Evolutionary conservation across 2,113 vertebrate genomes (phyloP), one percentile per base, ranked within the genome.

Genomic region (Rallus limicola): DNA sequence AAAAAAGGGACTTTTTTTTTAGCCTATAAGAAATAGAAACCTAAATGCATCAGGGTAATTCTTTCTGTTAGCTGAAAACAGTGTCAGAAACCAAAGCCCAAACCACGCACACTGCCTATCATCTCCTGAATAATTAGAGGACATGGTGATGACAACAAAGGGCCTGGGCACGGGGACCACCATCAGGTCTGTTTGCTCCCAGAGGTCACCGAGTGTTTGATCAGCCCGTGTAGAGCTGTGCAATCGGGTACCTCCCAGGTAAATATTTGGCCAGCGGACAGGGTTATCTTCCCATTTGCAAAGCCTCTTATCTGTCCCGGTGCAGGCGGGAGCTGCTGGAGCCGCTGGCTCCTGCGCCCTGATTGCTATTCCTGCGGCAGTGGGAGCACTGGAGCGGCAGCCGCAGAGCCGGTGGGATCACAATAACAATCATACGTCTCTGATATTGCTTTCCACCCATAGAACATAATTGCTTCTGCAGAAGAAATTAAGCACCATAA

Each of bases 401-500:
- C 64, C 11, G 23, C 4, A 5, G 91, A 40, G 91, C 80, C 18
- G 64, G 23, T 21, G 86, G 76, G 31, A 19, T 23, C 4, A 44
- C 82, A 88, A 4, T 3, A 25, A 31, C 85, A 40, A 23, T 34
- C 85, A 12, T 2, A 34, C 13, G 0, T 44, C 91, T 83, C 76
- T 0, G 9, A 53, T 55, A 71, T n/a, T 67, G 78, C 88, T 68
- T 88, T 84, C 88, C 62, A 34, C 75, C 48, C 25, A 0, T 20
- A 53, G 75, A 46, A 79, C 7, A 19, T 58, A 88, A 96, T 93
- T 92, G 83, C 80, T 86, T 76, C 86, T 74, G 91, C 79, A 82
- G 83, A 34, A 82, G 79, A 82, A 95, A 93, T 93, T 82, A 95
- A 80, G 63, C 93, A 46, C 38, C 82, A 4, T 60, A 86, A 82